These are phyloP conservation scores for Dendrocopos noguchii DNA, from an alignment of 2,113 vertebrate species.

Conservation along the genomic window DNA sequence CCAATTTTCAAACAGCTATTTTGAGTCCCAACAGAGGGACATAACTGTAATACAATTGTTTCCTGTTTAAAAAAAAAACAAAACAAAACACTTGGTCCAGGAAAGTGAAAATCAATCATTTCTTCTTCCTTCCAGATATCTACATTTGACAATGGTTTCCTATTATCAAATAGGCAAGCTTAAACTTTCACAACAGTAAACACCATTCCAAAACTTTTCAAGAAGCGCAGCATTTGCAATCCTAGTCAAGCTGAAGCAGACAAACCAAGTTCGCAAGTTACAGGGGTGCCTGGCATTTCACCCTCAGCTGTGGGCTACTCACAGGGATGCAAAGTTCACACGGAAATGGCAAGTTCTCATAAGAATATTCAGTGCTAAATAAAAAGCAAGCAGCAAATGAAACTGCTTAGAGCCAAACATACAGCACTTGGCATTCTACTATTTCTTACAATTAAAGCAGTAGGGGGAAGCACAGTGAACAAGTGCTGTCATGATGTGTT, in stretches of 20 bases:
- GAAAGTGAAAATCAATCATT: neutral
- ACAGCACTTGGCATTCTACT: slow-evolving; percentile 1
- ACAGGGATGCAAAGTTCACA: neutral
- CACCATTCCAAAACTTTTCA: neutral
- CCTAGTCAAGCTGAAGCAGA: neutral
- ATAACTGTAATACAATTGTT: neutral
- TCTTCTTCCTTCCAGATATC: neutral
- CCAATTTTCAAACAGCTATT: slow-evolving; percentile 21
- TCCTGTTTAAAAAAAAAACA: slow-evolving; percentile 14
- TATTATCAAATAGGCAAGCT: neutral
- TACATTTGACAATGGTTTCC: neutral
- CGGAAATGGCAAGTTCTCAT: neutral
- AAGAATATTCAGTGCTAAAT: neutral
- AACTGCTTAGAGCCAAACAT: neutral
- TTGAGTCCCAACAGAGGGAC: neutral
- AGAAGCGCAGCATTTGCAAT: neutral
- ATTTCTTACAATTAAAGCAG: neutral
- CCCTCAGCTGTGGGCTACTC: neutral
- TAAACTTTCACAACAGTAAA: neutral
- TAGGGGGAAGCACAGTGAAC: slow-evolving; percentile 21
- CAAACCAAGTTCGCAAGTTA: neutral
- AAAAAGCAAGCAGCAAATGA: neutral
- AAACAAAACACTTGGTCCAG: slow-evolving; percentile 15
- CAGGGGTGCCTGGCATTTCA: neutral
- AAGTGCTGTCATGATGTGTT: slow-evolving; percentile 46